Evolutionary conservation across 2,113 vertebrate species (phyloP).

Genomic region (Semnornis frantzii): DNA sequence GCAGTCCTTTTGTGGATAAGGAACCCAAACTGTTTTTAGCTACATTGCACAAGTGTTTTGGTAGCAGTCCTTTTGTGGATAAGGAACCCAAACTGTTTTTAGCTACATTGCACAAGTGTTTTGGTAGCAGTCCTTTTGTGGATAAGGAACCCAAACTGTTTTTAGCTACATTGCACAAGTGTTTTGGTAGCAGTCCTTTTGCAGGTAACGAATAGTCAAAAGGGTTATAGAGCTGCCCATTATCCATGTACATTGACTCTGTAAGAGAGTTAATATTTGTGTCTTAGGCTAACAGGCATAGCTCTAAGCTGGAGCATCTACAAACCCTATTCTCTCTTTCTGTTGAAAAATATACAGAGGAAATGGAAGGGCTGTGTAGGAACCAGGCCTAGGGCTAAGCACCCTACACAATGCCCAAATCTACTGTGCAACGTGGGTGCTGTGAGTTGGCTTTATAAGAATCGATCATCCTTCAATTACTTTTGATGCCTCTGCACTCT

Average conservation of each 20-base stretch:
- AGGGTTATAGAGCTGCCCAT: neutral
- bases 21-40: neutral
- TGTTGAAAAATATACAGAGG: neutral
- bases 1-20: neutral
- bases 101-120: neutral
- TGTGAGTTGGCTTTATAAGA: neutral
- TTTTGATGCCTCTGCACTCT: neutral
- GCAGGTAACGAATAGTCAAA: neutral
- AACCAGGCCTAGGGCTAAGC: neutral
- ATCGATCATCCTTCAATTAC: neutral
- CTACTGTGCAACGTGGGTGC: no score
- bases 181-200: neutral
- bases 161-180: neutral
- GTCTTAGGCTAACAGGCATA: neutral
- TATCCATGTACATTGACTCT: fast-evolving
- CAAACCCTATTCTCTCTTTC: neutral
- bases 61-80: neutral
- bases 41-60: neutral
- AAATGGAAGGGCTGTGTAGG: neutral
- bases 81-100: neutral
- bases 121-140: no score
- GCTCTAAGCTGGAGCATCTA: neutral
- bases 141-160: neutral
- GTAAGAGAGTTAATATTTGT: neutral
- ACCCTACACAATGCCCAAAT: neutral